Percentiles rank a stretch among this genome's conserved stretches.
phyloP scores from a whole-genome alignment of 2,797 vertebrate genomes.

The Perodicticus potto region DNA sequence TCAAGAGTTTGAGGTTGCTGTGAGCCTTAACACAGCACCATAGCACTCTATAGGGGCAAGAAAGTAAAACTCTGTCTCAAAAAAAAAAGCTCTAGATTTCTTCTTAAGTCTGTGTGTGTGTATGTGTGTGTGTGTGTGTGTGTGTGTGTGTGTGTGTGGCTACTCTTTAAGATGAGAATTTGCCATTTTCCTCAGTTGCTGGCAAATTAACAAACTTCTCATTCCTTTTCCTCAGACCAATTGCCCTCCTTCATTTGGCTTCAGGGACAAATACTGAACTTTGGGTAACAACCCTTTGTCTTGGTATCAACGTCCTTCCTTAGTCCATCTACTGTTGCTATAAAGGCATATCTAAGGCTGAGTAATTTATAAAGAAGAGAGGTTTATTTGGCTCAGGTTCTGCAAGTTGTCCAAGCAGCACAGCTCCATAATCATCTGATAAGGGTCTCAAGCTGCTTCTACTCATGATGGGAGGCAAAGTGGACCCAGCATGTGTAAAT shows the following conservation, averaged over 20 bases:
- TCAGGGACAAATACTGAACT: not conserved
- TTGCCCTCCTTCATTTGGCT: not conserved
- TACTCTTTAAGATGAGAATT: not conserved
- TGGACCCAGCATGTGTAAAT: not conserved
- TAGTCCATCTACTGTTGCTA: not conserved
- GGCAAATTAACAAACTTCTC: not conserved
- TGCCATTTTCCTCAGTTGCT: not conserved
- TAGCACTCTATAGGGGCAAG: no score
- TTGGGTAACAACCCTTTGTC: not conserved
- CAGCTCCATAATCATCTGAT: not conserved
- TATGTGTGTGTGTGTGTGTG: no score
- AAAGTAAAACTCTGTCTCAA: no score
- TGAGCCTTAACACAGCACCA: no score
- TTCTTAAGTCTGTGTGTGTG: not conserved
- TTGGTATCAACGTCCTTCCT: not conserved
- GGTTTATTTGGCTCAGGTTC: not conserved
- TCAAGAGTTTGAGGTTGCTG: no score
- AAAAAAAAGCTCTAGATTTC: not conserved
- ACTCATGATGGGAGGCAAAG: not conserved
- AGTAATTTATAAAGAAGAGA: not conserved
- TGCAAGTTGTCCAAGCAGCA: not conserved
- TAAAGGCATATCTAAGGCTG: not conserved
- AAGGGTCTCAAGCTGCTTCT: not conserved
- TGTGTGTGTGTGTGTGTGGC: no score
- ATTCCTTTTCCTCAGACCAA: not conserved